Percentiles rank a stretch among this genome's conserved stretches.
Conservation (phyloP, 2,888 invertebrate genomes). For the Cephus sareptanus region DNA sequence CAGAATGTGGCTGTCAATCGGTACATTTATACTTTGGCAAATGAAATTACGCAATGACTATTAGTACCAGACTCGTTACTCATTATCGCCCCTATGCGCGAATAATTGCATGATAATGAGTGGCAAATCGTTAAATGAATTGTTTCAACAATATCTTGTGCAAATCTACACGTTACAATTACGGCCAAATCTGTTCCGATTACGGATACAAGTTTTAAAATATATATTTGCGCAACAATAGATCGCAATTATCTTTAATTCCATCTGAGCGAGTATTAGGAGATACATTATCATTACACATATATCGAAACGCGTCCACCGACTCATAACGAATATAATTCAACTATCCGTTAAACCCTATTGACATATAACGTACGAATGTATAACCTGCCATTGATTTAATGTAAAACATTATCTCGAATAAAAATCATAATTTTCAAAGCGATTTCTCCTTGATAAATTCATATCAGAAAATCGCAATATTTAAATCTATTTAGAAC, state of each 20-base stretch:
- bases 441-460: not conserved
- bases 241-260: not conserved
- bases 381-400: not conserved
- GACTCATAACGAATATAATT: not conserved
- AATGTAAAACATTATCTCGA: not conserved
- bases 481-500: slow-evolving; percentile 1
- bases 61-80: not conserved
- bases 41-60: not conserved
- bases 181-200: not conserved
- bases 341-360: not conserved
- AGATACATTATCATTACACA: not conserved
- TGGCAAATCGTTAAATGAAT: not conserved
- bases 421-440: not conserved
- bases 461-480: not conserved
- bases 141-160: not conserved
- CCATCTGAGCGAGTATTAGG: not conserved
- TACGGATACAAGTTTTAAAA: not conserved
- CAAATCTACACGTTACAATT: not conserved
- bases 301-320: not conserved
- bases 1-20: not conserved
- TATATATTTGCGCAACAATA: not conserved
- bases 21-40: not conserved
- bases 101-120: not conserved
- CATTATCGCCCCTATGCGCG: not conserved
- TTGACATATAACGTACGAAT: not conserved